Evolutionary conservation across 2,888 invertebrate species (phyloP).

Genomic region (Diploptera punctata): DNA sequence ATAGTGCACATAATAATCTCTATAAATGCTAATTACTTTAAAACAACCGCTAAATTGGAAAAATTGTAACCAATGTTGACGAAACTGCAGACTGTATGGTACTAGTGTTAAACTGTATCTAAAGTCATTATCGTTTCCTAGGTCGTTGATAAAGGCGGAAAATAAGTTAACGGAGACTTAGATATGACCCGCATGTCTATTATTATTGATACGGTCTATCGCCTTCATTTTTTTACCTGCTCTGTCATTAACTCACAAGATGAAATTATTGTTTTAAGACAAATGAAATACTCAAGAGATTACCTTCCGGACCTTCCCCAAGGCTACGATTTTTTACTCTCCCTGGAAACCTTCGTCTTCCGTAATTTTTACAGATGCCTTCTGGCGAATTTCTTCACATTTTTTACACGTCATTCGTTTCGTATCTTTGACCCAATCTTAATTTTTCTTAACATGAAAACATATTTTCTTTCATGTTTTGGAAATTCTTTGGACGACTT

Average conservation of each 20-base stretch:
- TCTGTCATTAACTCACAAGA: neutral
- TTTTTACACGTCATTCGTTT: neutral
- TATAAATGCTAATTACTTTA: no score
- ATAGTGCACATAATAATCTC: no score
- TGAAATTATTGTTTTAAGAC: neutral
- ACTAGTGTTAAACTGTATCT: no score
- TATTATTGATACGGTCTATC: no score
- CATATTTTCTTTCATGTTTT: neutral
- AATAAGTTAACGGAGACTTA: neutral
- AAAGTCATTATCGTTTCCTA: no score
- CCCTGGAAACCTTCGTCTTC: neutral
- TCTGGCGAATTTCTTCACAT: neutral
- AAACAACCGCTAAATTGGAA: no score
- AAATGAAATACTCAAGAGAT: conserved; percentile 3
- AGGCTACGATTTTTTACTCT: no score
- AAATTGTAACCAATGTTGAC: no score
- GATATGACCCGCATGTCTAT: neutral
- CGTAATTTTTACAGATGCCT: conserved; percentile 15
- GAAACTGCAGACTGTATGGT: no score
- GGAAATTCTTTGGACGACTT: neutral
- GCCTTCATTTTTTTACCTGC: neutral
- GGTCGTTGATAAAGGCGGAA: no score
- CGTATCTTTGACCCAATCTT: conserved; percentile 1
- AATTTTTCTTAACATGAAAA: conserved; percentile 1
- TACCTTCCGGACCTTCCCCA: neutral